Evolutionary conservation across 2,797 vertebrate genomes (phyloP), one percentile per base, ranked within the genome.

Genomic region (Oryzias dopingdopingensis): DNA sequence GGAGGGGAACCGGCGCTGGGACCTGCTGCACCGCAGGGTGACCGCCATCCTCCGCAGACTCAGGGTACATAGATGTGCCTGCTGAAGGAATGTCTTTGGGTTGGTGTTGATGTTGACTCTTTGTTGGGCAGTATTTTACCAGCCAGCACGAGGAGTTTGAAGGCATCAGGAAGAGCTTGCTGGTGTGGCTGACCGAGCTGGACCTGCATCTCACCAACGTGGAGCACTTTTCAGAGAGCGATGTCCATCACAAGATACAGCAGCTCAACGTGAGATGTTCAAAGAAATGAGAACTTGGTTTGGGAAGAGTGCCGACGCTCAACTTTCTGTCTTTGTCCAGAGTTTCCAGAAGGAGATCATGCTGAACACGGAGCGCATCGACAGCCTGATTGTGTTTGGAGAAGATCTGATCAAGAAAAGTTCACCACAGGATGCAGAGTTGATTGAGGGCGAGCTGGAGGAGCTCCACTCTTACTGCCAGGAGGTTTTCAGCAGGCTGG

Each of bases 121-220:
- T 12, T 37, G 32, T 12, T 12, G 32, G 32, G 2, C 75, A 99
- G 97, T 88, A 97, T 73, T 98, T 98, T 67, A 96, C 93, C 52
- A 90, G 88, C 43, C 94, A 96, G 68, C 91, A 96, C 83, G 96
- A 99, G 59, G 96, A 97, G 13, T 99, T 99, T 70, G 96, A 97
- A 72, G 89, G 90, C 14, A 94, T 91, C 0, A 91, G 95, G 52
- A 93, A 96, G 56, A 91, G 89, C 82, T 93, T 98, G 74, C 81
- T 96, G 56, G 92, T 96, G 54, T 99, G 96, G 96, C 93, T 99
- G 55, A 98, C 96, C 0, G 94, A 99, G 81, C 94, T 98, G 88
- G 96, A 98, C 85, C 88, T 98, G 45, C 94, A 98, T 86, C 94
- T 98, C 63, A 98, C 96, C 56, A 95, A 96, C 0, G 95, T 98